Conservation (phyloP, 2,113 vertebrate genomes). For the Heterotis niloticus region DNA sequence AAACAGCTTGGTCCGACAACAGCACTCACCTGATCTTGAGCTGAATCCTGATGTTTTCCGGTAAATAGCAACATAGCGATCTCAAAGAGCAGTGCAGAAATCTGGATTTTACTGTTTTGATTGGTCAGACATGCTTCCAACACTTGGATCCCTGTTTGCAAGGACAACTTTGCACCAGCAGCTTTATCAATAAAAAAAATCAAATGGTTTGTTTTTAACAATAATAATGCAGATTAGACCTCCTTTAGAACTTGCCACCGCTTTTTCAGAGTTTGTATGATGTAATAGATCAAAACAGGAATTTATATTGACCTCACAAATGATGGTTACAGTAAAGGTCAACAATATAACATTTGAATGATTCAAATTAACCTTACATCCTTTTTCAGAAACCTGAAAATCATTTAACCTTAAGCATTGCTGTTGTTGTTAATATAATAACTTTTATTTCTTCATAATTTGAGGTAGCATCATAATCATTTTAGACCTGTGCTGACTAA, state of each 20-base stretch:
- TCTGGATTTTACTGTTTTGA: neutral
- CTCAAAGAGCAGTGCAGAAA: neutral
- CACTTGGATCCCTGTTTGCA: neutral
- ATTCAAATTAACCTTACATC: no score
- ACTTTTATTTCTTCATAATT: neutral
- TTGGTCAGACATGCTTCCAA: neutral
- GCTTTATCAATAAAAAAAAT: neutral
- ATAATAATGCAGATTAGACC: constrained; percentile 1
- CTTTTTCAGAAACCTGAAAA: no score
- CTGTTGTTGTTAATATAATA: neutral
- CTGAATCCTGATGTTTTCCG: neutral
- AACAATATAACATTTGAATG: neutral
- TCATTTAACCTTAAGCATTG: neutral
- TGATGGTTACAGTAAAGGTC: constrained; percentile 14
- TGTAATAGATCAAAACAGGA: constrained; percentile 11
- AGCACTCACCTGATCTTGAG: neutral
- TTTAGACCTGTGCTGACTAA: neutral
- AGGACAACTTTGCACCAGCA: no score
- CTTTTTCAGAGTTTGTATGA: neutral
- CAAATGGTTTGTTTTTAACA: neutral
- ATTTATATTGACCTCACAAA: constrained; percentile 4
- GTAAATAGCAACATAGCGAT: neutral
- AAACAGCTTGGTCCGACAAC: constrained; percentile 4
- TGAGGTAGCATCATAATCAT: neutral
- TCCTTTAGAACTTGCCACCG: neutral